Percentiles rank a stretch among this genome's conserved stretches.
Evolutionary conservation across 2,113 vertebrate genomes (phyloP).

Genomic region (Zingel zingel): DNA sequence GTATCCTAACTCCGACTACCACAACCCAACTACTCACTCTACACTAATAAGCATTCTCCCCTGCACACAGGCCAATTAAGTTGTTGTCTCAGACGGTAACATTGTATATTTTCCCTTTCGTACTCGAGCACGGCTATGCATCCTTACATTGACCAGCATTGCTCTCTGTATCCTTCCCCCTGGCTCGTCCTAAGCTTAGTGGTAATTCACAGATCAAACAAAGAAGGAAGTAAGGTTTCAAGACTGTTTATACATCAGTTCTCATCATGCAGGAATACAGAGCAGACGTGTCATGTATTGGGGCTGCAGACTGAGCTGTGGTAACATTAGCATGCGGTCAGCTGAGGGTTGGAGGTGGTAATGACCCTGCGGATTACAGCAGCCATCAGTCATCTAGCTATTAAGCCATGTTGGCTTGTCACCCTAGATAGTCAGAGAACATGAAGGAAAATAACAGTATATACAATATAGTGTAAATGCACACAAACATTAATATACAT

Average conservation of each 20-base stretch:
- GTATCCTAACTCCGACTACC: slow-evolving; percentile 46
- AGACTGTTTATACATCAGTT: slow-evolving; percentile 43
- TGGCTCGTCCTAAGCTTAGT: slow-evolving; percentile 29
- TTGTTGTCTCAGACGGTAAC: slow-evolving; percentile 50
- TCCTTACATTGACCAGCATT: slow-evolving; percentile 30
- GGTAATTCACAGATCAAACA: slow-evolving; percentile 42
- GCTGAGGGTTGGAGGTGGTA: slow-evolving; percentile 68
- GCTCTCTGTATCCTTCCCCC: slow-evolving; percentile 9
- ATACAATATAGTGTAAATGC: not conserved
- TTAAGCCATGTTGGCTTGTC: slow-evolving; percentile 66
- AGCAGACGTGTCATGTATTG: slow-evolving; percentile 34
- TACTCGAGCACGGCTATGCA: not conserved
- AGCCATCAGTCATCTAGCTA: slow-evolving; percentile 73
- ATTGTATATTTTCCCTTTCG: slow-evolving; percentile 38
- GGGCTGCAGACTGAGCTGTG: slow-evolving; percentile 41
- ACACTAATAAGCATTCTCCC: slow-evolving; percentile 64
- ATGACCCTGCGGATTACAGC: slow-evolving; percentile 74
- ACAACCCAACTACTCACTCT: slow-evolving; percentile 35
- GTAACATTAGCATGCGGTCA: slow-evolving; percentile 63
- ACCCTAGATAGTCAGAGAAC: slow-evolving; percentile 45
- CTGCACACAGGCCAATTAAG: slow-evolving; percentile 62
- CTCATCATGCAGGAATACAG: slow-evolving; percentile 30
- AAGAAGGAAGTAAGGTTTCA: slow-evolving; percentile 41
- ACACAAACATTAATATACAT: not conserved
- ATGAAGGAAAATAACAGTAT: slow-evolving; percentile 21